Base-by-base conservation (phyloP, 2,888 invertebrate species). In the Andrena praecox region DNA sequence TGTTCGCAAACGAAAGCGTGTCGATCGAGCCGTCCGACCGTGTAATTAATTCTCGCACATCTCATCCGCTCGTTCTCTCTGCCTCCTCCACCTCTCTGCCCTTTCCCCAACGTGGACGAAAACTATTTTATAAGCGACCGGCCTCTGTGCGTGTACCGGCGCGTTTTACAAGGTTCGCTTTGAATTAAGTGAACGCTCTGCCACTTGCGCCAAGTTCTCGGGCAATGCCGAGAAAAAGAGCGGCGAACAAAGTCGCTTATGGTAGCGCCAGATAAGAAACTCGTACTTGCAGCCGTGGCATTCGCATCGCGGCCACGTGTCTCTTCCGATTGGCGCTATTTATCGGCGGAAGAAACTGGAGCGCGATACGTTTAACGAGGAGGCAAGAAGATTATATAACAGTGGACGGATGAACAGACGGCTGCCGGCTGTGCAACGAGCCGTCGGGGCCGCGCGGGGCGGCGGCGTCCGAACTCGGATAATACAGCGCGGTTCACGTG, bases 221-320 rank as follows among this genome's bases (percentile, higher is more conserved):
- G 72, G 54, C 79, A 71, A 82, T 35, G 77, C 66, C 56, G 64
- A 69, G 59, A 85, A 84, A 82, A 80, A 84, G 66, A 66, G 29
- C 54, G 66, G 59, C 66, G 68, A 71, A 80, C 84, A 78, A 64
- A 64, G 77, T 79, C 85, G 68, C 42, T 85, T 87, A 87, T 85
- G 87, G 87, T 60, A 86, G 70, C 62, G 31, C 16, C 54, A 54
- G 60, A 80, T 73, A 87, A 87, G 87, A 86, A 87, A 86, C 86
- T 86, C 78, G 86, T 79, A 82, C 64, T 77, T 59, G 71, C 66
- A 42, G 63, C 54, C 69, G 59, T 83, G 62, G 77, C 72, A 73
- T 80, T 77, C 80, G 76, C 60, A 76, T 84, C 77, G 73, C 59
- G 77, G 70, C 80, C 86, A 82, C 84, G 78, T 69, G 84, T 82